These are phyloP conservation scores for Nebria salina DNA, from an alignment of 2,888 invertebrate species.

Conservation along the genomic window DNA sequence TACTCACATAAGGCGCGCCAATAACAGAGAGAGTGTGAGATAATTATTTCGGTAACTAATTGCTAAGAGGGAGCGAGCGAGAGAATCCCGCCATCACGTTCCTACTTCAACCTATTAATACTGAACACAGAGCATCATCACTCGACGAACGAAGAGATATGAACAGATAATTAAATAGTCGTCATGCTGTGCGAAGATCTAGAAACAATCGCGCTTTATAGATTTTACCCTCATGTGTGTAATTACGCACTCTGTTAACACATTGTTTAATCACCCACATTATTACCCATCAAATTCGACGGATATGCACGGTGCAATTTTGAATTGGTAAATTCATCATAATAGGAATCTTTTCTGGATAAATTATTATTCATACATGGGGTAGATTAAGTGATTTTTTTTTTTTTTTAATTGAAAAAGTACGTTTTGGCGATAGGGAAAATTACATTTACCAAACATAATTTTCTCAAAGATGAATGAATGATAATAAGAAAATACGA, in stretches of 20 bases:
- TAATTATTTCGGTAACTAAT: neutral
- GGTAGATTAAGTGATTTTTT: too few relatives aligned
- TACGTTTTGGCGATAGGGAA: too few relatives aligned
- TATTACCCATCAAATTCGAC: neutral
- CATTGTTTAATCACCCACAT: neutral
- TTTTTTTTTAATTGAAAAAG: too few relatives aligned
- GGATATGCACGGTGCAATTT: neutral
- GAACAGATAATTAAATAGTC: conserved; percentile 1
- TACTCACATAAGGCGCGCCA: neutral
- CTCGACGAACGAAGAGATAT: conserved; percentile 1
- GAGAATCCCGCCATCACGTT: neutral
- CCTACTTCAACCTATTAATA: neutral
- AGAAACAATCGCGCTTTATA: conserved; percentile 30
- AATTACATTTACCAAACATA: too few relatives aligned
- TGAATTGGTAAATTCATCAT: neutral
- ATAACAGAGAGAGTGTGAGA: neutral
- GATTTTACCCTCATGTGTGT: conserved; percentile 20
- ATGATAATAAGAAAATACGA: too few relatives aligned
- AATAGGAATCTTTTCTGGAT: neutral
- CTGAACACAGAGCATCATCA: neutral
- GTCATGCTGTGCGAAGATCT: conserved; percentile 13
- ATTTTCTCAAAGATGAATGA: too few relatives aligned
- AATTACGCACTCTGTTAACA: conserved; percentile 18
- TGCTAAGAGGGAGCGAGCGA: neutral
- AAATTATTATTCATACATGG: too few relatives aligned